A percentile compares a stretch with the other conserved stretches of the same genome.
These are phyloP conservation scores for Aurelia aurita DNA, from an alignment of 30 jellyfish, hydroid and myxozoan species.

Conservation along the genomic window DNA sequence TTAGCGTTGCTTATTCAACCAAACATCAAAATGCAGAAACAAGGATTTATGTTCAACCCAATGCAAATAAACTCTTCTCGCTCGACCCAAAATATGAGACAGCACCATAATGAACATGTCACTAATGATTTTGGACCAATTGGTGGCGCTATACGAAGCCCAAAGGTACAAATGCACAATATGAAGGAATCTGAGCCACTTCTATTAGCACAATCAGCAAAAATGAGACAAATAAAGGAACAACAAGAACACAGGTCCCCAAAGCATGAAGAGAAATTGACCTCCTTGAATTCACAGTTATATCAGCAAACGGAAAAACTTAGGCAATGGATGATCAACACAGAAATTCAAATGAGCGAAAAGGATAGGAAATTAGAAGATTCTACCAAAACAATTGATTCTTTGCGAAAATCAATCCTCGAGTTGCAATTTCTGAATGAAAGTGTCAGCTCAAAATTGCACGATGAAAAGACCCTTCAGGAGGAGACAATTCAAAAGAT, in stretches of 20 bases:
- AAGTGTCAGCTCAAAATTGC: slow-evolving; percentile 78
- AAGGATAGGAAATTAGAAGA: slow-evolving; percentile 85
- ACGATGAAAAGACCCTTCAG: slow-evolving; percentile 73
- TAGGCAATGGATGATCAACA: slow-evolving; percentile 87
- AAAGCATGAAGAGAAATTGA: slow-evolving; percentile 69
- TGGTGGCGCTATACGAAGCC: slow-evolving; percentile 17
- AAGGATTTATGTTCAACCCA: slow-evolving; percentile 48
- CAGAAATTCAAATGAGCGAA: slow-evolving; percentile 83
- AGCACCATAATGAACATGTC: slow-evolving; percentile 11
- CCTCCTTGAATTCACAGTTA: slow-evolving; percentile 80
- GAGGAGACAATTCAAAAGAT: slow-evolving; percentile 91
- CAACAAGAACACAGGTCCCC: slow-evolving; percentile 62
- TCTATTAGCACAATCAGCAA: slow-evolving; percentile 66
- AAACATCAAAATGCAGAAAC: slow-evolving; percentile 35
- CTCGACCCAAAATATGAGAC: slow-evolving; percentile 13
- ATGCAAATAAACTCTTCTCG: slow-evolving; percentile 35
- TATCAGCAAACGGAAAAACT: slow-evolving; percentile 98
- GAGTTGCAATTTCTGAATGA: slow-evolving; percentile 94
- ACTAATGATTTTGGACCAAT: slow-evolving; percentile 35
- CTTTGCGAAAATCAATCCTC: slow-evolving; percentile 85
- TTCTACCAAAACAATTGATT: slow-evolving; percentile 84
- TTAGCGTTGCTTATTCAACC: neutral
- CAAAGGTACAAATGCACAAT: slow-evolving; percentile 1
- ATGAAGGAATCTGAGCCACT: slow-evolving; percentile 48
- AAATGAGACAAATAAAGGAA: slow-evolving; percentile 66